A percentile compares a stretch with the other conserved stretches of the same genome.
phyloP scores from a whole-genome alignment of 2,888 invertebrate genomes.

The Polia nebulosa region DNA sequence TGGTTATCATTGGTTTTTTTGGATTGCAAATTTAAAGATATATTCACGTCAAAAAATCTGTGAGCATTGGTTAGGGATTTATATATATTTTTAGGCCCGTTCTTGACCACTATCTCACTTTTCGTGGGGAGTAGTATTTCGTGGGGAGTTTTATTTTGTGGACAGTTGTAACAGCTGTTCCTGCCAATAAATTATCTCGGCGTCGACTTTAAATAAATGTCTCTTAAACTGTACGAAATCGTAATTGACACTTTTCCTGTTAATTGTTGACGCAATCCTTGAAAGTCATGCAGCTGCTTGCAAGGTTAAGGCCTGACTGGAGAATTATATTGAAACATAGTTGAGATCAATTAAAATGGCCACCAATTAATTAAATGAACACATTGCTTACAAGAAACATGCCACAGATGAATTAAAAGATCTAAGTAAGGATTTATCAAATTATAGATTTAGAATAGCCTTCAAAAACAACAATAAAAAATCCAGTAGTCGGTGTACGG shows the following conservation, averaged over 20 bases:
- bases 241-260: neutral
- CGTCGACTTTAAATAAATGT: neutral
- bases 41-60: too few relatives aligned
- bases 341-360: neutral
- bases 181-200: neutral
- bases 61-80: too few relatives aligned
- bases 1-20: too few relatives aligned
- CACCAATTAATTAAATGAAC: neutral
- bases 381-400: neutral
- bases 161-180: neutral
- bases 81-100: too few relatives aligned
- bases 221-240: neutral
- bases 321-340: neutral
- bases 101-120: too few relatives aligned
- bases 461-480: too few relatives aligned
- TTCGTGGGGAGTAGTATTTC: too few relatives aligned
- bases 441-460: too few relatives aligned
- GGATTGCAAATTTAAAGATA: too few relatives aligned
- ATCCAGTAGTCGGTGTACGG: too few relatives aligned
- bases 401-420: neutral
- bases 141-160: too few relatives aligned
- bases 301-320: neutral
- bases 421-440: too few relatives aligned
- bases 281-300: neutral
- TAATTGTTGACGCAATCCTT: constrained; percentile 1